A percentile compares a stretch with the other conserved stretches of the same genome.
phyloP scores from a whole-genome alignment of 92 coral and sea anemone genomes.

The Porites cylindrica region DNA sequence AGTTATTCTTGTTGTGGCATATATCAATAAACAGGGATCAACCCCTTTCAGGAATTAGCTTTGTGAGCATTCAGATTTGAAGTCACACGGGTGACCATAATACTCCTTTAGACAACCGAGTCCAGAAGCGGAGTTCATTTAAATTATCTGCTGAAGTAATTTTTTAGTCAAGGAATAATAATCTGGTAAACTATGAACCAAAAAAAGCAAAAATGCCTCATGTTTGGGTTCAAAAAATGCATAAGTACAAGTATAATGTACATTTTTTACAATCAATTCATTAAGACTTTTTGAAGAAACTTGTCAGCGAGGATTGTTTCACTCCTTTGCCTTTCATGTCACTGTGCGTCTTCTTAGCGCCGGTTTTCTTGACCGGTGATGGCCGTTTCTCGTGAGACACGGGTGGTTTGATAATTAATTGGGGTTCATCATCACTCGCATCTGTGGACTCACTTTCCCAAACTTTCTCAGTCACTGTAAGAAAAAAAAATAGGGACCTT shows the following conservation, averaged over 20 bases:
- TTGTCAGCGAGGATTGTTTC: conserved; percentile 90
- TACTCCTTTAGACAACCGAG: no score
- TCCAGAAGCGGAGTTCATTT: no score
- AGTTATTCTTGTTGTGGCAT: no score
- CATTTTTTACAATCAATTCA: neutral
- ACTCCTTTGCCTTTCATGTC: conserved; percentile 58
- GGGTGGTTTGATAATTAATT: conserved; percentile 15
- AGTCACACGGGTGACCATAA: no score
- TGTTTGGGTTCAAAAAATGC: neutral
- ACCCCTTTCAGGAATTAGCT: no score
- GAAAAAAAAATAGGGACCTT: neutral
- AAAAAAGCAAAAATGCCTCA: neutral
- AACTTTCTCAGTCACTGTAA: conserved; percentile 92
- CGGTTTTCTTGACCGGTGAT: conserved; percentile 43
- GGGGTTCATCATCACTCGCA: conserved; percentile 87
- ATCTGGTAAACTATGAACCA: neutral
- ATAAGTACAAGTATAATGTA: neutral
- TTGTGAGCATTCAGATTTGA: no score
- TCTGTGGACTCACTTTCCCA: conserved; percentile 97
- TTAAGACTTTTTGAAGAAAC: conserved; percentile 90
- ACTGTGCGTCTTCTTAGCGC: conserved; percentile 7
- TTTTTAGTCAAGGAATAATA: no score
- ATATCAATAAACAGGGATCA: no score
- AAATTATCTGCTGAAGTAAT: no score
- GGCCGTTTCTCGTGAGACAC: conserved; percentile 36